Percentiles rank a stretch among this genome's conserved stretches.
These are phyloP conservation scores for Lipophrys pholis DNA, from an alignment of 2,113 vertebrate species.

Conservation along the genomic window DNA sequence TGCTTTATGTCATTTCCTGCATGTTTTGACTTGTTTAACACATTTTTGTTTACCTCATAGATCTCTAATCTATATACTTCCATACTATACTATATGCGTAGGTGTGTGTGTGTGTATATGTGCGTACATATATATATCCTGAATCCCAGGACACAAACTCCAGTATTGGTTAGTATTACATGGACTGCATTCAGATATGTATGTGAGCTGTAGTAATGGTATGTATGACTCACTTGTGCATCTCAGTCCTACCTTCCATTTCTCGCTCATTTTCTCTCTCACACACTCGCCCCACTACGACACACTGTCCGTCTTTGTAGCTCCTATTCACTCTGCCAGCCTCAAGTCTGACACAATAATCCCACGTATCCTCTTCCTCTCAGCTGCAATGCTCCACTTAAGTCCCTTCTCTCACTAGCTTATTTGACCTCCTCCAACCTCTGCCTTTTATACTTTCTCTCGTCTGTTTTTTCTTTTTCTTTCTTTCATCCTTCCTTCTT, in stretches of 20 bases:
- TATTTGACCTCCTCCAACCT: constrained; percentile 29
- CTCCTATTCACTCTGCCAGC: constrained; percentile 27
- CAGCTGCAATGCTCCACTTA: constrained; percentile 22
- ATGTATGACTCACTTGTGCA: constrained; percentile 3
- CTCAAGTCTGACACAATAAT: constrained; percentile 47
- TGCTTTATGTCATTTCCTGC: too few species aligned
- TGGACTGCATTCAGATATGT: background rate
- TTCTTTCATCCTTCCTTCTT: constrained; percentile 32
- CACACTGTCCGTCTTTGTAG: constrained; percentile 12
- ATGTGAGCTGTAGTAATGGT: background rate
- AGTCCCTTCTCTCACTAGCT: constrained; percentile 51
- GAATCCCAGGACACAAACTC: too few species aligned
- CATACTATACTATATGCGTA: too few species aligned
- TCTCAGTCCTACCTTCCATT: background rate
- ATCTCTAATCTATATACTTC: too few species aligned
- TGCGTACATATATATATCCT: too few species aligned
- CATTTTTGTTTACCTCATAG: too few species aligned
- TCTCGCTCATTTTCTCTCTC: background rate
- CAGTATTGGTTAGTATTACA: background rate
- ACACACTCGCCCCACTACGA: background rate
- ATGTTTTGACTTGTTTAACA: too few species aligned
- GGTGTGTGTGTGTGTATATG: too few species aligned
- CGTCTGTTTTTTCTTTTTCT: constrained; percentile 16
- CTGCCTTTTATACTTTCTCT: constrained; percentile 35
- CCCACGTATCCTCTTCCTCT: constrained; percentile 51